These are phyloP conservation scores for Sminthurides bifidus DNA, from an alignment of 1,140 invertebrate genomes.

Conservation along the genomic window DNA sequence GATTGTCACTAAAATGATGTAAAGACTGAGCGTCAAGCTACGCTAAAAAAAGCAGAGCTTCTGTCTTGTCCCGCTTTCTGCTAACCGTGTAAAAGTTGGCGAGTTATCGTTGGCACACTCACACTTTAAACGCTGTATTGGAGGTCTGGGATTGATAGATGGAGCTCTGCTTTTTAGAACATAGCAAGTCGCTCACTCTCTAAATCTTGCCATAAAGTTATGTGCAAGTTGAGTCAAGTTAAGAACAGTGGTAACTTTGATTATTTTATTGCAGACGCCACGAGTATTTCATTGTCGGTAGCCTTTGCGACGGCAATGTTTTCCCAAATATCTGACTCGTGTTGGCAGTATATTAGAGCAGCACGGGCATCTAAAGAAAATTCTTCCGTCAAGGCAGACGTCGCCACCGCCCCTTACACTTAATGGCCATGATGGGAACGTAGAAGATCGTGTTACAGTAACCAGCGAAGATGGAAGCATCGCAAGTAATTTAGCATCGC, in stretches of 20 bases:
- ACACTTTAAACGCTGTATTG: too few species aligned
- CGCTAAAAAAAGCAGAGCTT: too few species aligned
- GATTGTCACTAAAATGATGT: too few species aligned
- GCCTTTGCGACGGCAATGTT: slow-evolving; percentile 26
- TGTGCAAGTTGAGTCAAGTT: not conserved
- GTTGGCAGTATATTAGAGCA: slow-evolving; percentile 18
- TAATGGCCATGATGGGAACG: not conserved
- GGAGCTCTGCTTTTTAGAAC: too few species aligned
- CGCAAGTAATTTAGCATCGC: not conserved
- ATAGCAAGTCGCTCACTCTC: too few species aligned
- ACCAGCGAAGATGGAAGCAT: not conserved
- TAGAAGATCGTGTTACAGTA: not conserved
- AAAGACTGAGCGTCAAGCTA: too few species aligned
- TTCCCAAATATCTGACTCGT: slow-evolving; percentile 14
- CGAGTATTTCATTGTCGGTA: slow-evolving; percentile 23
- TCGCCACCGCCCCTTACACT: not conserved
- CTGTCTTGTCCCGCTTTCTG: too few species aligned
- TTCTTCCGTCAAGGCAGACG: too few species aligned
- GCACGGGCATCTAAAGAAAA: slow-evolving; percentile 7
- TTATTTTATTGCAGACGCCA: slow-evolving; percentile 18
- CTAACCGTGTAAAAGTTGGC: too few species aligned
- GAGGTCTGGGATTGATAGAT: too few species aligned
- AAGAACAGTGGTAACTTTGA: not conserved
- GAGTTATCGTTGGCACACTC: too few species aligned
- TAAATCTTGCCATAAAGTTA: too few species aligned